Evolutionary conservation across 2,113 vertebrate species (phyloP), one percentile per base, ranked within the genome.

Genomic region (Macquaria ambigua): DNA sequence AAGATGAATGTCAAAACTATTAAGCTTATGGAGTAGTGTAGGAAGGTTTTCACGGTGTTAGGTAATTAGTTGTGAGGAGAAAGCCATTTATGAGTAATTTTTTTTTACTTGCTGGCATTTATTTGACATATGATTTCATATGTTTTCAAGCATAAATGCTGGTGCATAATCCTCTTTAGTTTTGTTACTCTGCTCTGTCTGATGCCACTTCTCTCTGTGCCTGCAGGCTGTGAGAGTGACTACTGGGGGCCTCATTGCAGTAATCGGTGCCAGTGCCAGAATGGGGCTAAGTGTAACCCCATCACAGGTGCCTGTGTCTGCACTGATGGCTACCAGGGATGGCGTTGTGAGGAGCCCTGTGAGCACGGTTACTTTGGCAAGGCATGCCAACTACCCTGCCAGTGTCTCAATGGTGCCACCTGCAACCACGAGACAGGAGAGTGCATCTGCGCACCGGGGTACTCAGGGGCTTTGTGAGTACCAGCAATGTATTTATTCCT

Each of bases 241-340:
- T 97, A 96, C 95, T 99, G 98, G 98, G 98, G 98, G 0, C 98
- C 98, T 6, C 98, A 99, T 79, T 99, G 98, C 96, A 99, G 98
- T 93, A 99, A 98, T 92, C 97, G 97, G 1, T 99, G 98, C 94
- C 98, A 99, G 90, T 99, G 98, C 81, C 98, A 97, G 93, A 99
- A 99, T 0, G 97, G 94, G 11, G 98, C 98, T 4, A 96, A 98
- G 88, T 99, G 98, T 93, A 99, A 99, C 95, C 98, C 98, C 91
- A 99, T 99, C 96, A 99, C 98, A 0, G 98, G 98, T 0, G 98
- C 98, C 85, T 99, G 98, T 25, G 98, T 99, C 74, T 99, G 98
- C 55, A 97, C 98, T 0, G 97, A 98, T 0, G 98, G 98, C 18
- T 99, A 97, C 95, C 97, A 96, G 34, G 98, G 98, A 23, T 99